Conservation (phyloP, 1,140 invertebrate species). For the Myzus persicae region DNA sequence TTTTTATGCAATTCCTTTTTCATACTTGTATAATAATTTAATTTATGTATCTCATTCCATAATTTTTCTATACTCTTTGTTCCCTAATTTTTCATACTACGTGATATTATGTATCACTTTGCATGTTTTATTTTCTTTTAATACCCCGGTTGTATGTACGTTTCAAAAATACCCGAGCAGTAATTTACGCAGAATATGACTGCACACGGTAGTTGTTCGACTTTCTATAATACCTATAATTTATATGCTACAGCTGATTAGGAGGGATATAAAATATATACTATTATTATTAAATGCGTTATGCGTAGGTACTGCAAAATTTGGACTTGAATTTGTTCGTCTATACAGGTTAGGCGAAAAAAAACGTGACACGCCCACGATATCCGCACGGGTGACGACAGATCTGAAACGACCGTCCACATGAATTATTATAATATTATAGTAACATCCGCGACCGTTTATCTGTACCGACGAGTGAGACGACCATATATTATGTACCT, state of each 20-base stretch:
- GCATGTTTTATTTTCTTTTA: no score
- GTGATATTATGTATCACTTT: no score
- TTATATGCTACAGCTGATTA: no score
- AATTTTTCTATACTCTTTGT: no score
- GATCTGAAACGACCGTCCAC: not conserved
- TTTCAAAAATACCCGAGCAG: not conserved
- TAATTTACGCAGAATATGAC: not conserved
- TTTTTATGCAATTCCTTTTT: no score
- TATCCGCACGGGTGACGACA: not conserved
- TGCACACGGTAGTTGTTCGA: not conserved
- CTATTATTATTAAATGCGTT: no score
- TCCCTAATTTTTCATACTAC: no score
- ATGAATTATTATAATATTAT: slow-evolving; percentile 10
- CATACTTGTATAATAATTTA: no score
- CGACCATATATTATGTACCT: not conserved
- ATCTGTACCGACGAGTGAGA: not conserved
- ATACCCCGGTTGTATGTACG: no score
- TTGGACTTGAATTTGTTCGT: not conserved
- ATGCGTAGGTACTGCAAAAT: not conserved
- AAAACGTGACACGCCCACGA: not conserved
- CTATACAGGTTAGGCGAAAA: not conserved
- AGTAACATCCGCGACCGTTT: not conserved
- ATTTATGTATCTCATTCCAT: no score
- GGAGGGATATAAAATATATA: not conserved
- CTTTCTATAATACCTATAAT: not conserved